Conservation (phyloP, 2,888 invertebrate species). For the Auanema sp. region DNA sequence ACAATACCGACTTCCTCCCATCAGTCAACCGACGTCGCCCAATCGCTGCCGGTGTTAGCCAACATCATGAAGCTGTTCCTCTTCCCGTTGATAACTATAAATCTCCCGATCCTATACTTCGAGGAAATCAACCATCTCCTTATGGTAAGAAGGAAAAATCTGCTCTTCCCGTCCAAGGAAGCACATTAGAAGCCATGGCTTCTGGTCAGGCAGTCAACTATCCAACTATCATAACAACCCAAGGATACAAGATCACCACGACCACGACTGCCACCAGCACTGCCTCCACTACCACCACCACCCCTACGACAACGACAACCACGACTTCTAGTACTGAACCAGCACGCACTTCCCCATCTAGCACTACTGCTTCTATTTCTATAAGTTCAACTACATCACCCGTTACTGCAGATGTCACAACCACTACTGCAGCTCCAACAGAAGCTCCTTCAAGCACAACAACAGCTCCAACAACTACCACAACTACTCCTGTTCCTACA, state of each 20-base stretch:
- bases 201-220: background rate
- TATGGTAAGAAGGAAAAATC: conserved; percentile 14
- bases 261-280: conserved; percentile 17
- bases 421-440: conserved; percentile 7
- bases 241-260: conserved; percentile 17
- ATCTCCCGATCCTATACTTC: conserved; percentile 12
- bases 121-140: conserved; percentile 2
- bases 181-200: background rate
- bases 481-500: conserved; percentile 12
- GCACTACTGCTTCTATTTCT: conserved; percentile 1
- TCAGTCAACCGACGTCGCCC: conserved; percentile 1
- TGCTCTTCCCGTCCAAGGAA: too few species aligned
- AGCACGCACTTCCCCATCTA: conserved; percentile 9
- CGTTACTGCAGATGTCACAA: conserved; percentile 13
- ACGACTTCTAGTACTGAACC: conserved; percentile 1
- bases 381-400: conserved; percentile 12
- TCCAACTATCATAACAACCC: conserved; percentile 16
- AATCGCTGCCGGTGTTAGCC: conserved; percentile 12
- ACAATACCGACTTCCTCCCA: background rate
- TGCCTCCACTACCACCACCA: conserved; percentile 20
- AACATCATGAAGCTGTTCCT: conserved; percentile 4
- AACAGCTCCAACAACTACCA: conserved; percentile 1
- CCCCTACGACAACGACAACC: conserved; percentile 19
- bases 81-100: conserved; percentile 20
- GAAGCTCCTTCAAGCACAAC: conserved; percentile 2